A percentile compares a stretch with the other conserved stretches of the same genome.
Evolutionary conservation across 2,113 vertebrate species (phyloP).

Genomic region (Cygnus atratus): DNA sequence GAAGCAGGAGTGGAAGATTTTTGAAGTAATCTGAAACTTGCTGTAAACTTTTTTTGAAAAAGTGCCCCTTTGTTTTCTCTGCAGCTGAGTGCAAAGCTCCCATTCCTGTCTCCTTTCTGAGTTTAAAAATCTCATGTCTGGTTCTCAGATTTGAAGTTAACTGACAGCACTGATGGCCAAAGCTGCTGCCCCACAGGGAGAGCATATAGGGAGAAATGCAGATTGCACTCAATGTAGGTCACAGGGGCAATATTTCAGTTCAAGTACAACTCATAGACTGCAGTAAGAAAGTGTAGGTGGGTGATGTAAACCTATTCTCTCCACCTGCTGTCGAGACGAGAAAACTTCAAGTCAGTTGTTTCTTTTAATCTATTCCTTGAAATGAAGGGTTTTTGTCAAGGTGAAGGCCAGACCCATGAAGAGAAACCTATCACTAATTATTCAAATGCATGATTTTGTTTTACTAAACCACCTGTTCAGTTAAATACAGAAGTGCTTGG

Average conservation of each 20-base stretch:
- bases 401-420: background rate
- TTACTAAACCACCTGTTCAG: background rate
- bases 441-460: background rate
- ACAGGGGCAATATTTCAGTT: background rate
- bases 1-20: background rate
- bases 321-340: background rate
- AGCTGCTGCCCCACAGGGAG: background rate
- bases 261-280: background rate
- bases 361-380: background rate
- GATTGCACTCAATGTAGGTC: background rate
- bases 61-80: background rate
- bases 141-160: background rate
- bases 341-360: background rate
- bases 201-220: background rate
- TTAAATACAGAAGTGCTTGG: background rate
- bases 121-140: background rate
- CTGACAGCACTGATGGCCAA: background rate
- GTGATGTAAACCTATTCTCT: background rate
- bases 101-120: background rate
- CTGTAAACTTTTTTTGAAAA: background rate
- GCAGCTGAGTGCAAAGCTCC: background rate
- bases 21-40: background rate
- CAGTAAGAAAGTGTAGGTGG: background rate
- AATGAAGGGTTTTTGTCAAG: background rate
- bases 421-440: background rate